phyloP scores from a whole-genome alignment of 2,888 invertebrate genomes.

The Nomada ruficornis region DNA sequence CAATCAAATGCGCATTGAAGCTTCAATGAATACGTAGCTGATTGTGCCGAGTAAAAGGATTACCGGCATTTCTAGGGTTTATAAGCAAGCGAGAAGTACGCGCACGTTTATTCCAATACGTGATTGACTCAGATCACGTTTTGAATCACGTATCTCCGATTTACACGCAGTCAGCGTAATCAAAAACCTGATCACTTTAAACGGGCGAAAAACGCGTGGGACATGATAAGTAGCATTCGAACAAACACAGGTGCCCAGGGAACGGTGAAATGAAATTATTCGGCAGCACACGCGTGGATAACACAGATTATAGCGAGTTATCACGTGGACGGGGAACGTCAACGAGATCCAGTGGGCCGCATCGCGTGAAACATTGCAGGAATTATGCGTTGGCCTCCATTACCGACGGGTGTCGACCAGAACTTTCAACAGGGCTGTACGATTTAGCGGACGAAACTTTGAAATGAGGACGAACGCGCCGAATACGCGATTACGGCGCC shows the following conservation, averaged over 20 bases:
- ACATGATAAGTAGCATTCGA: not conserved
- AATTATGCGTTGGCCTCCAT: slow-evolving; percentile 61
- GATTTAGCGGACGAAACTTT: slow-evolving; percentile 65
- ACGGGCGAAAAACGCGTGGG: slow-evolving; percentile 9
- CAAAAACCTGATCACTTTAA: not conserved
- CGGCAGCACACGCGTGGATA: not conserved
- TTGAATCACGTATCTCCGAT: too few relatives aligned
- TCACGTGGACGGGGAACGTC: slow-evolving; percentile 36
- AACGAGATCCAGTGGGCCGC: slow-evolving; percentile 24
- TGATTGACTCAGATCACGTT: slow-evolving; percentile 21
- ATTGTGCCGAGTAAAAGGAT: slow-evolving; percentile 24
- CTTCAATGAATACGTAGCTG: slow-evolving; percentile 33
- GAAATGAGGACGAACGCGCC: slow-evolving; percentile 62
- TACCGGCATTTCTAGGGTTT: slow-evolving; percentile 16
- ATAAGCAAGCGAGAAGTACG: not conserved
- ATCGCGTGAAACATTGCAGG: slow-evolving; percentile 60
- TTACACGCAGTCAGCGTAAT: not conserved
- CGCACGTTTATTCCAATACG: slow-evolving; percentile 10
- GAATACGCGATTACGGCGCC: slow-evolving; percentile 55
- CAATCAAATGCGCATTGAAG: slow-evolving; percentile 31
- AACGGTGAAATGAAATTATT: not conserved
- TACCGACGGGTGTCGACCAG: slow-evolving; percentile 38
- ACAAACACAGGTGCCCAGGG: too few relatives aligned
- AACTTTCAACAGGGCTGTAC: slow-evolving; percentile 62
- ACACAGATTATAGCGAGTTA: slow-evolving; percentile 46